A percentile compares a stretch with the other conserved stretches of the same genome.
These are phyloP conservation scores for Thymallus thymallus DNA, from an alignment of 2,113 vertebrate species.

Conservation along the genomic window DNA sequence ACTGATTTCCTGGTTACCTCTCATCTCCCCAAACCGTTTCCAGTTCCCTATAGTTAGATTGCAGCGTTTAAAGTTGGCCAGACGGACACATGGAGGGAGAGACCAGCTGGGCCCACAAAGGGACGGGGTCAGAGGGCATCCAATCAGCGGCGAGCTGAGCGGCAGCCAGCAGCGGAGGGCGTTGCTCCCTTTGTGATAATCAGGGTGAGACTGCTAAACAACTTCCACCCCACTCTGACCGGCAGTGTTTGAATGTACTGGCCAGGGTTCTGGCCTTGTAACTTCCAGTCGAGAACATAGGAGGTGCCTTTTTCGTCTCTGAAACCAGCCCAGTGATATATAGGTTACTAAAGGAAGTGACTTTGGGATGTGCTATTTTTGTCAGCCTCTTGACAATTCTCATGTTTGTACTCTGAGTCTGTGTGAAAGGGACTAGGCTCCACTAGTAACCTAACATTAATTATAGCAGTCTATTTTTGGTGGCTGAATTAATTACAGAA, in stretches of 20 bases:
- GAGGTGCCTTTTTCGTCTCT: not conserved
- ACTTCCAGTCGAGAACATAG: not conserved
- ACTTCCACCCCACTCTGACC: not conserved
- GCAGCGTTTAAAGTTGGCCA: not conserved
- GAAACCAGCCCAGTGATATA: not conserved
- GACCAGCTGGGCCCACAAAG: slow-evolving; percentile 28
- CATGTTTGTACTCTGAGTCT: not conserved
- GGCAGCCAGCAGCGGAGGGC: not conserved
- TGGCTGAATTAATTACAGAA: slow-evolving; percentile 1
- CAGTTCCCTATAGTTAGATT: not conserved
- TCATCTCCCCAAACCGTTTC: not conserved
- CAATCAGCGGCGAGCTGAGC: slow-evolving; percentile 18
- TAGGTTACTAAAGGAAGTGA: not conserved
- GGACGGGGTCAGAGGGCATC: slow-evolving; percentile 17
- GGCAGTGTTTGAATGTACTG: not conserved
- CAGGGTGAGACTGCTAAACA: slow-evolving; percentile 8
- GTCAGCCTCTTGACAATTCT: not conserved
- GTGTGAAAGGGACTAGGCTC: not conserved
- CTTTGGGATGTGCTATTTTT: not conserved
- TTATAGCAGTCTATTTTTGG: slow-evolving; percentile 6
- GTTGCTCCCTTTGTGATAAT: slow-evolving; percentile 15
- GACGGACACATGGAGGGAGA: not conserved
- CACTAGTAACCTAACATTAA: not conserved
- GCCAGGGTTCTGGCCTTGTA: not conserved
- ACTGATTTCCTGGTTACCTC: not conserved